Percentiles rank a stretch among this genome's conserved stretches.
Evolutionary conservation across 2,113 vertebrate genomes (phyloP).

Genomic region (Orientallactaga bullata): DNA sequence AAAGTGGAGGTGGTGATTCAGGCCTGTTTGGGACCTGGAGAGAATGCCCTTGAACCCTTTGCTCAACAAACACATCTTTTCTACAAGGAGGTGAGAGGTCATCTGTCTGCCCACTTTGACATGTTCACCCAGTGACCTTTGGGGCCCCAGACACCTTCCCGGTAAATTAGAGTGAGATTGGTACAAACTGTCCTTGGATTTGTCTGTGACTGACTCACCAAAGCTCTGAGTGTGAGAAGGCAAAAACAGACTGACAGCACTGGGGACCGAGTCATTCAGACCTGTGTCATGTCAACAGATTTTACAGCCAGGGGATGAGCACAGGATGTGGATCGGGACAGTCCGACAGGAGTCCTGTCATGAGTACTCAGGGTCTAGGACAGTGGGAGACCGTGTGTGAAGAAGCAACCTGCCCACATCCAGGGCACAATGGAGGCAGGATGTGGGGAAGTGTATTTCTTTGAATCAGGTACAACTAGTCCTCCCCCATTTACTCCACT

Average conservation of each 20-base stretch:
- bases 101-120: slow-evolving; percentile 79
- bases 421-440: background rate
- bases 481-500: background rate
- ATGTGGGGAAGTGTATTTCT: background rate
- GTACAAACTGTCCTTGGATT: slow-evolving; percentile 66
- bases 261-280: slow-evolving; percentile 15
- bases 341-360: background rate
- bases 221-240: slow-evolving; percentile 40
- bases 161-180: background rate
- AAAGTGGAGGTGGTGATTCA: slow-evolving; percentile 69
- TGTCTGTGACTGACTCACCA: slow-evolving; percentile 52
- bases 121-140: slow-evolving; percentile 75
- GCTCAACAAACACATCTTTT: slow-evolving; percentile 65
- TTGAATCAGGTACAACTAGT: background rate
- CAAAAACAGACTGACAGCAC: slow-evolving; percentile 63
- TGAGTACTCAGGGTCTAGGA: slow-evolving; percentile 1
- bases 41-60: slow-evolving; percentile 49
- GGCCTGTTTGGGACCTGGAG: slow-evolving; percentile 70
- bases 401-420: background rate
- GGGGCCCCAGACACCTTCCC: slow-evolving; percentile 65
- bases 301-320: background rate
- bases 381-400: background rate
- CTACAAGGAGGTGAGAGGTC: slow-evolving; percentile 60
- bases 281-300: slow-evolving; percentile 44
- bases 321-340: background rate